Evolutionary conservation across 1,140 invertebrate genomes (phyloP), one percentile per base, ranked within the genome.

Genomic region (Dendrolimus kikuchii): DNA sequence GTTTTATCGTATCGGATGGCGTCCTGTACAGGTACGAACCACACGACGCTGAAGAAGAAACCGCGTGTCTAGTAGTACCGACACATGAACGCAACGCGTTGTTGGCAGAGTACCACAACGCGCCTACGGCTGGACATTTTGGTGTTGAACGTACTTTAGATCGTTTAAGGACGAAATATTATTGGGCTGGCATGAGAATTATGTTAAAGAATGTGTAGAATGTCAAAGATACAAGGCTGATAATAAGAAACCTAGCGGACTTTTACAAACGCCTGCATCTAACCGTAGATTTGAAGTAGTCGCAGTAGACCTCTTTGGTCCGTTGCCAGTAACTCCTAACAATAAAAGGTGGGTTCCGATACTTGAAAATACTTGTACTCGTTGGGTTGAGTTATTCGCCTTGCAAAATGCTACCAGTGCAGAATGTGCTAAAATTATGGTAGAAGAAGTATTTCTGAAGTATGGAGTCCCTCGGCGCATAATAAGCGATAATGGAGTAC

Each of bases 51-150:
- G 23, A 23, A 23, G 23, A 23, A 23, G 23, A 23, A 23, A 23
- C 23, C 23, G 23, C 23, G 23, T 23, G 23, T 23, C 23, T 23
- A 23, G 23, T 8, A 8, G 55, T 77, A 4, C 69, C 71, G 0
- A 44, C 38, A 23, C 10, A 51, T 59, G 40, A 57, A 23, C 23
- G 23, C 23, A 23, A 23, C 23, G 3, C 23, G 23, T 23, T 72
- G 7, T 54, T 66, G 39, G 6, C 46, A 0, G 64, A 68, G 23
- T 67, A 51, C 50, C 77, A 81, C 51, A 64, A 81, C 43, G 54
- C 45, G 4, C 62, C 71, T 5, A 68, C 57, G 5, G 71, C 72
- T 6, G 80, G 75, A 2, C 65, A 68, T 39, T 49, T 46, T 39
- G 65, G 65, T 4, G 23, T 51, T 0, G 59, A 68, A 9, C 46